phyloP scores from a whole-genome alignment of 2,113 vertebrate genomes.

The Columba livia region DNA sequence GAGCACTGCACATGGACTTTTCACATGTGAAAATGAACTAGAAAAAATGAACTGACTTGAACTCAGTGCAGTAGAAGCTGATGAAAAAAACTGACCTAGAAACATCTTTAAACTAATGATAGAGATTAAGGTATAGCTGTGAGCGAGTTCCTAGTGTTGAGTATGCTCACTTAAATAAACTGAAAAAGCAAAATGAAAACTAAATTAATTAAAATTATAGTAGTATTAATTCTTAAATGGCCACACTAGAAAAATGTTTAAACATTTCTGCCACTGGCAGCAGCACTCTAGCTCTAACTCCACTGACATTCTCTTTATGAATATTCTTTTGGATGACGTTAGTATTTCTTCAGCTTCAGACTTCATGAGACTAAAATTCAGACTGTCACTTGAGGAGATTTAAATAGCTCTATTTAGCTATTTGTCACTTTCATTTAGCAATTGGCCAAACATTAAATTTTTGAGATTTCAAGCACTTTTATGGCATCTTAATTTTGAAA shows the following conservation, averaged over 20 bases:
- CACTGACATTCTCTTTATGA: not conserved
- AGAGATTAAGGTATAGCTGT: not conserved
- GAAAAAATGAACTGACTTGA: not conserved
- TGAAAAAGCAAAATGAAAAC: not conserved
- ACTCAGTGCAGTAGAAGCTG: not conserved
- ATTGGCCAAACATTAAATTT: constrained; percentile 29
- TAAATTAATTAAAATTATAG: not conserved
- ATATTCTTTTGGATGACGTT: not conserved
- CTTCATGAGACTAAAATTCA: not conserved
- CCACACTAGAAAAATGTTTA: not conserved
- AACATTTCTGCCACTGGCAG: not conserved
- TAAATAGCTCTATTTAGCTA: constrained; percentile 25
- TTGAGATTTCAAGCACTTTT: constrained; percentile 28
- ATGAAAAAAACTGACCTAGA: not conserved
- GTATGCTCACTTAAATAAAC: not conserved
- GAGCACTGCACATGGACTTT: not conserved
- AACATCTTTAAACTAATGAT: not conserved
- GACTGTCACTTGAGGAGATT: not conserved
- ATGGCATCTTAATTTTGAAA: constrained; percentile 1
- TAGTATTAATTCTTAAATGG: not conserved
- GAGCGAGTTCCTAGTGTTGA: not conserved
- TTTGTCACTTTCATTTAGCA: constrained; percentile 38
- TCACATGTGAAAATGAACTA: not conserved
- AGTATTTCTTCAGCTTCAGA: constrained; percentile 22
- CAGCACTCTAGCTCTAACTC: not conserved